These are phyloP conservation scores for Leptinotarsa haldemani DNA, from an alignment of 2,888 invertebrate species.

Conservation along the genomic window DNA sequence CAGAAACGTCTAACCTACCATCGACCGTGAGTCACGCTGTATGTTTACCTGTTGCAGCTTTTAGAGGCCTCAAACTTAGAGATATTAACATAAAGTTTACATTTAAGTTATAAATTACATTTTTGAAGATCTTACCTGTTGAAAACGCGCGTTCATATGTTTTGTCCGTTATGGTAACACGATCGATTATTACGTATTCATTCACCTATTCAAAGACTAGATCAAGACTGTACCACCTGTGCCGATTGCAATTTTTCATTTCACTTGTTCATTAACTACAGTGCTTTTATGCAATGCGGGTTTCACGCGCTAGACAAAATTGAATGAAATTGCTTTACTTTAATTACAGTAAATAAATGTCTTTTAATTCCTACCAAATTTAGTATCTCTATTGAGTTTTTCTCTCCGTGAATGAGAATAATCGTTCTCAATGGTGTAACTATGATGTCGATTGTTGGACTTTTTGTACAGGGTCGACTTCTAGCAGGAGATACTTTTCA, in stretches of 20 bases:
- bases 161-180: neutral
- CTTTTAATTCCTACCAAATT: conserved; percentile 31
- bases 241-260: conserved; percentile 32
- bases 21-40: too few relatives aligned
- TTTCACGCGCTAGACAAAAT: conserved; percentile 7
- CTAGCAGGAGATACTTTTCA: too few relatives aligned
- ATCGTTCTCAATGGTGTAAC: neutral
- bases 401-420: conserved; percentile 9
- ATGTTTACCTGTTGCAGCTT: too few relatives aligned
- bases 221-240: conserved; percentile 24
- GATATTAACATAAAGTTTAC: too few relatives aligned
- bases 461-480: neutral
- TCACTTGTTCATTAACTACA: conserved; percentile 13
- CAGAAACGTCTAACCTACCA: too few relatives aligned
- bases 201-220: conserved; percentile 1
- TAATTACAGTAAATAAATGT: conserved; percentile 23
- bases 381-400: conserved; percentile 10
- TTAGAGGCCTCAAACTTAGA: too few relatives aligned
- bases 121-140: too few relatives aligned
- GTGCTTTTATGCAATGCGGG: conserved; percentile 22
- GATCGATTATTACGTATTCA: neutral
- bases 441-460: neutral
- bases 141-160: too few relatives aligned
- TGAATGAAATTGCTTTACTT: conserved; percentile 20
- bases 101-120: too few relatives aligned